Base-by-base conservation (phyloP, 2,797 vertebrate species). In the Falco cherrug region DNA sequence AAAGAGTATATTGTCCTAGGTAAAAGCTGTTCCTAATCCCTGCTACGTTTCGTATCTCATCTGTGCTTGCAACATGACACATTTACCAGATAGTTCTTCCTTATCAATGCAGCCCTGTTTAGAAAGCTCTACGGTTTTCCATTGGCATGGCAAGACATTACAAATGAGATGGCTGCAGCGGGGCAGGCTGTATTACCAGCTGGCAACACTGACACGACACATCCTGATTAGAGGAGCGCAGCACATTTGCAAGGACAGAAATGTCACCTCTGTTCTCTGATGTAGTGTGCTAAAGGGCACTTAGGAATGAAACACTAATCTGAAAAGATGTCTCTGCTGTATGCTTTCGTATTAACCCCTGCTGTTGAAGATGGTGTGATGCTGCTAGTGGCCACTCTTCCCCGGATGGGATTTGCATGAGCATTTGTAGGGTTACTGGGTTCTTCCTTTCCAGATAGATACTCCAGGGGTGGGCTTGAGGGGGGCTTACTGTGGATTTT, bases 181-280 rank as follows among this genome's bases (percentile, higher is more conserved):
- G 60, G 35, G 41, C 50, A 37, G 59, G 50, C 50, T 73, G 64
- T 83, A 31, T 91, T 47, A 94, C 59, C 75, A 91, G 68, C 63
- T 82, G 74, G 51, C 28, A 69, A 57, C 80, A 65, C 19, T 0
- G 4, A 65, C 56, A 85, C 60, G 87, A 87, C 82, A 50, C 29
- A 37, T 53, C 71, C 75, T 81, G 91, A 95, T 95, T 95, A 90
- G 86, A 91, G 35, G 25, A 89, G 64, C 18, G 35, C 78, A 82
- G 82, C 84, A 87, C 74, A 50, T 50, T 93, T 67, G 59, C 82
- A 85, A 91, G 51, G 73, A 57, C 56, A 70, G 67, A 94, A 94
- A 94, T 95, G 82, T 88, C 90, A 84, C 82, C 43, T 65, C 75
- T 92, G 57, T 65, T 86, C 87, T 89, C 51, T 41, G 81, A 87